A percentile compares a stretch with the other conserved stretches of the same genome.
Evolutionary conservation across 2,797 vertebrate genomes (phyloP).

Genomic region (Anas bahamensis): DNA sequence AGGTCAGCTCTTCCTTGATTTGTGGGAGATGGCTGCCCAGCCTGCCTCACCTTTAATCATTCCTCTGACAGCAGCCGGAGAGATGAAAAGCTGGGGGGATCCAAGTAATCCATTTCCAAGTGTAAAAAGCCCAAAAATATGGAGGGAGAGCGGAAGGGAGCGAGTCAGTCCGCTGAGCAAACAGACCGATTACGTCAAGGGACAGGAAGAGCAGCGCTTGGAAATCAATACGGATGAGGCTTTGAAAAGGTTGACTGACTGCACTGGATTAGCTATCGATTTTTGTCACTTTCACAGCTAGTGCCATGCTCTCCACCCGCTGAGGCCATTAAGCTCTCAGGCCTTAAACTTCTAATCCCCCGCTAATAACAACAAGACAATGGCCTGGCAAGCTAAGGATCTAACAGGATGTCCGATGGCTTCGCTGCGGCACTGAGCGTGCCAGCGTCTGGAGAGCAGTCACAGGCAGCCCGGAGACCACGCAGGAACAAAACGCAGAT

Average conservation of each 20-base stretch:
- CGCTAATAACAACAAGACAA: conserved; percentile 69
- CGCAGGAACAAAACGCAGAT: neutral
- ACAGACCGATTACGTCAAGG: conserved; percentile 76
- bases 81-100: conserved; percentile 50
- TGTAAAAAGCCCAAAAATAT: conserved; percentile 23
- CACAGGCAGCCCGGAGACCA: neutral
- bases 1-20: conserved; percentile 33
- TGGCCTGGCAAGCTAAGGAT: neutral
- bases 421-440: neutral
- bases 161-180: conserved; percentile 57
- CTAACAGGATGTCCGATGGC: conserved; percentile 17
- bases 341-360: conserved; percentile 73
- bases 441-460: neutral
- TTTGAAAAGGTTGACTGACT: conserved; percentile 82
- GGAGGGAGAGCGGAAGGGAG: neutral
- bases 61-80: neutral
- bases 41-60: conserved; percentile 35
- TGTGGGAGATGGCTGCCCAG: conserved; percentile 6
- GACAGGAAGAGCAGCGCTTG: conserved; percentile 71
- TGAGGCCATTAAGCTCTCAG: conserved; percentile 68
- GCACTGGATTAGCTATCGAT: conserved; percentile 83
- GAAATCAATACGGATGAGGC: conserved; percentile 80
- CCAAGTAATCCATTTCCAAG: conserved; percentile 65
- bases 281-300: conserved; percentile 79
- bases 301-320: conserved; percentile 63